phyloP scores from a whole-genome alignment of 2,888 invertebrate species.

The Piscicola geometra region DNA sequence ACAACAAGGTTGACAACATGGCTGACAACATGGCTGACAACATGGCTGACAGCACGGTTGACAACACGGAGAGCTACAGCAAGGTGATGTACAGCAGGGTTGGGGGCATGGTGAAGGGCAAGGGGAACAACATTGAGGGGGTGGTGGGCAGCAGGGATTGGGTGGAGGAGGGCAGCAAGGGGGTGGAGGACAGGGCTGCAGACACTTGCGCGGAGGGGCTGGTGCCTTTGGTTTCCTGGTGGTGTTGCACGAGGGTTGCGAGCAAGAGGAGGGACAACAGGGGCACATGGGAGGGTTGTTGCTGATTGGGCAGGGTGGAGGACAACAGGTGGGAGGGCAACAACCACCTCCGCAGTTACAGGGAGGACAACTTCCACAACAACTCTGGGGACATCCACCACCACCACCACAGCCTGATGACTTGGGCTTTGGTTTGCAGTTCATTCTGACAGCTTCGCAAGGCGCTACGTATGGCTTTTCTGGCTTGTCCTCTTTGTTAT shows the following conservation, averaged over 20 bases:
- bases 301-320: background rate
- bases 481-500: constrained; percentile 1
- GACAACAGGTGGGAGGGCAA: constrained; percentile 15
- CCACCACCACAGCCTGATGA: background rate
- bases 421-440: constrained; percentile 28
- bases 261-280: background rate
- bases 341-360: constrained; percentile 5
- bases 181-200: constrained; percentile 9
- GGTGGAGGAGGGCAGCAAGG: constrained; percentile 30
- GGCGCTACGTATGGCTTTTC: constrained; percentile 22
- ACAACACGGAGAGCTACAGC: background rate
- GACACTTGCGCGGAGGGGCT: background rate
- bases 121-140: background rate
- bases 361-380: constrained; percentile 10
- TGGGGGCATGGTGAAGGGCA: constrained; percentile 8
- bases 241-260: constrained; percentile 2
- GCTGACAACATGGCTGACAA: constrained; percentile 26
- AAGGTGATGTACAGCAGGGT: background rate
- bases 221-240: background rate
- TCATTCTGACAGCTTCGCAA: constrained; percentile 20
- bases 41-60: constrained; percentile 13
- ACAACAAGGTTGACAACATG: constrained; percentile 20
- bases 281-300: background rate
- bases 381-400: background rate
- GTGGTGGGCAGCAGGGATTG: constrained; percentile 16